Evolutionary conservation across 2,888 invertebrate genomes (phyloP), one percentile per base, ranked within the genome.

Genomic region (Capitulum mitella): DNA sequence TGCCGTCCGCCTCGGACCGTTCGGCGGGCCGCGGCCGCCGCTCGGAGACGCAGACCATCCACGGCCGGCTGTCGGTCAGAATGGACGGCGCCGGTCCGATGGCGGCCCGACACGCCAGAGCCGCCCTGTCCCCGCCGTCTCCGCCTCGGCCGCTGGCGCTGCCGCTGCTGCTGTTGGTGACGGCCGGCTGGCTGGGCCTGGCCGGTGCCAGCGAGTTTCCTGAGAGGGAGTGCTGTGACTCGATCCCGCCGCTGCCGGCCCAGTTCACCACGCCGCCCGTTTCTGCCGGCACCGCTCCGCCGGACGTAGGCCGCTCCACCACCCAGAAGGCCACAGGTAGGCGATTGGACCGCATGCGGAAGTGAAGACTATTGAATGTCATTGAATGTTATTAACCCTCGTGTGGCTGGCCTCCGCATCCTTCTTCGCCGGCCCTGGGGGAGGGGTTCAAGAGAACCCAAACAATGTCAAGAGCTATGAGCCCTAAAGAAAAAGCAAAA

Each of bases 181-280:
- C 37, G 64, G 22, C 34, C 34, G 29, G 26, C 37, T 8, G 3
- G 6, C 16, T 6, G 37, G 26, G 26, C 16, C 70, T 22, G 70
- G 70, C 26, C 3, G 37, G 10, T 3, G 70, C 40, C 83, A 94
- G 94, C 88, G 95, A 95, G 88, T 94, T 93, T 86, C 95, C 95
- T 32, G 95, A 94, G 86, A 88, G 95, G 84, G 95, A 95, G 88
- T 95, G 95, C 87, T 95, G 95, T 88, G 95, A 95, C 87, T 90
- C 93, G 81, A 91, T 92, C 82, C 81, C 81, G 0, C 81, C 81
- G 0, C 81, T 81, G 22, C 81, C 81, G 19, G 81, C 81, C 0
- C 76, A 81, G 78, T 81, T 81, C 93, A 93, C 86, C 92, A 91
- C 86, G 92, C 94, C 87, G 89, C 90, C 83, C n/a, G 76, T 76